Conservation (phyloP, 1,140 invertebrate species). For the Camponotus floridanus region DNA sequence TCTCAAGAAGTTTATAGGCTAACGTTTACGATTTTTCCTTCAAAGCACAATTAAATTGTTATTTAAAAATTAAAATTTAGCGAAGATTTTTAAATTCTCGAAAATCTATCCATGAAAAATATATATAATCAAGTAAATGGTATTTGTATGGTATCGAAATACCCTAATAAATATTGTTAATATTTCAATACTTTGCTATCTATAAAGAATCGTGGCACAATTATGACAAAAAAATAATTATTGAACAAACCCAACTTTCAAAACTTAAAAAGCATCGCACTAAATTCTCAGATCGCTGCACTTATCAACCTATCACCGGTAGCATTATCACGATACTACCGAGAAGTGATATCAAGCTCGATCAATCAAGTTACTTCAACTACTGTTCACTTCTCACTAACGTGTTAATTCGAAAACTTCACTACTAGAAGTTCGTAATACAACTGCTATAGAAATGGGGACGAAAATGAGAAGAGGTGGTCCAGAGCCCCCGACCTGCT, state of each 20-base stretch:
- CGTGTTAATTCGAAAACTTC: not conserved
- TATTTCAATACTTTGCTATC: not conserved
- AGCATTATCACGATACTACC: not conserved
- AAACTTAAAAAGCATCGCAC: not conserved
- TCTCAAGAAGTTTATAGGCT: no score
- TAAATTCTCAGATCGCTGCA: not conserved
- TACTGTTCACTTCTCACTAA: conserved; percentile 61
- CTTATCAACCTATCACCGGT: not conserved
- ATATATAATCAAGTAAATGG: not conserved
- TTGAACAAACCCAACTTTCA: not conserved
- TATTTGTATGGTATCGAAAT: not conserved
- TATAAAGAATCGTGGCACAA: not conserved
- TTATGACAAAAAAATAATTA: not conserved
- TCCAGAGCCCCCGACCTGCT: conserved; percentile 54
- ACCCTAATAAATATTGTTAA: not conserved
- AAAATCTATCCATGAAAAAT: not conserved
- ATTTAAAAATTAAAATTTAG: not conserved
- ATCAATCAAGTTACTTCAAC: conserved; percentile 39
- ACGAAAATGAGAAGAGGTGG: conserved; percentile 55
- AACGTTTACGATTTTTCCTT: no score
- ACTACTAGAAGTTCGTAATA: conserved; percentile 33
- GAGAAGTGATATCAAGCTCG: not conserved
- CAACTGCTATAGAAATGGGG: conserved; percentile 64
- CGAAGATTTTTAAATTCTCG: no score
- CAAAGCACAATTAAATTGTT: no score